These are phyloP conservation scores for Otolemur garnettii DNA, from an alignment of 2,113 vertebrate species.

Conservation along the genomic window DNA sequence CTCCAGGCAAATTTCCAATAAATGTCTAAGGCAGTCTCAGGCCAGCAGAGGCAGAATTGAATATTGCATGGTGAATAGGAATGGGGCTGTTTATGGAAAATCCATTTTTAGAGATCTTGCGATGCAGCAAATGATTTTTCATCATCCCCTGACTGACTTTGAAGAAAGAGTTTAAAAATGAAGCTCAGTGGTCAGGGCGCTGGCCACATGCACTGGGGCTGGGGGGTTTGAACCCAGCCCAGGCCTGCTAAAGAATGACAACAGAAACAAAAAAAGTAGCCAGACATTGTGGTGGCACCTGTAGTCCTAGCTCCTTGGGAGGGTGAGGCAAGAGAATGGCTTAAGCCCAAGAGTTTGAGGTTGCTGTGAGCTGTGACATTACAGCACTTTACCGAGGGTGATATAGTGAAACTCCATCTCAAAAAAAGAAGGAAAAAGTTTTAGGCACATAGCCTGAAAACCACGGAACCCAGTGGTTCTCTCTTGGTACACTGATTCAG, in stretches of 20 bases:
- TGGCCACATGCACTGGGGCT: too few relatives aligned
- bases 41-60: constrained; percentile 16
- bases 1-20: constrained; percentile 45
- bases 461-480: constrained; percentile 43
- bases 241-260: too few relatives aligned
- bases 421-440: constrained; percentile 11
- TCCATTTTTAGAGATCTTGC: constrained; percentile 68
- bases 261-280: too few relatives aligned
- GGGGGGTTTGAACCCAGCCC: too few relatives aligned
- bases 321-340: too few relatives aligned
- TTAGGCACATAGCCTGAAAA: constrained; percentile 50
- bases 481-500: constrained; percentile 52
- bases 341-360: too few relatives aligned
- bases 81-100: constrained; percentile 19
- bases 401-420: too few relatives aligned
- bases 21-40: constrained; percentile 11
- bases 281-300: too few relatives aligned
- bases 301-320: too few relatives aligned
- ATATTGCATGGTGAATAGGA: background rate
- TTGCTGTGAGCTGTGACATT: too few relatives aligned
- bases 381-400: too few relatives aligned
- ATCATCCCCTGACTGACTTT: constrained; percentile 69
- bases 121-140: constrained; percentile 73
- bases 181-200: too few relatives aligned
- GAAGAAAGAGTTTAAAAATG: constrained; percentile 62